Base-by-base conservation (phyloP, 2,797 vertebrate genomes). In the Acipenser oxyrinchus region DNA sequence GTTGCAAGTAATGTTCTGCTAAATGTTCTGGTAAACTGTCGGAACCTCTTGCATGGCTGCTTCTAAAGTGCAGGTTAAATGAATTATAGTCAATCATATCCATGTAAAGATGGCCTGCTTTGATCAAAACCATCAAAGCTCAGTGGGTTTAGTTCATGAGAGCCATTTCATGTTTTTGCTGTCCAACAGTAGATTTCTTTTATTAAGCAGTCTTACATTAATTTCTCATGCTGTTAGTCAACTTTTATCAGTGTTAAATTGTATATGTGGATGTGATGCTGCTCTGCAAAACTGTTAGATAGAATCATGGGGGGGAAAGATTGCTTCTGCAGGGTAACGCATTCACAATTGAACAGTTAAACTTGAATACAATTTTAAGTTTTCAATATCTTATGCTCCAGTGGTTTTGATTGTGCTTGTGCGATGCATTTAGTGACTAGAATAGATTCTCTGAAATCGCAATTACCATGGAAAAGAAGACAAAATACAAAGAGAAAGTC, bases 161-260 rank as follows among this genome's bases (percentile, higher is more conserved):
- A 37, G 37, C 37, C 37, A 37, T 37, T 37, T 37, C 5, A 37
- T 37, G 3, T 37, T 37, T 37, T 37, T 37, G 37, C 37, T 37
- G 5, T 37, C 37, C 37, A 4, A 37, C 37, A 37, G 37, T 37
- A 37, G 37, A 37, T 37, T 37, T 37, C 37, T 37, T 37, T 37
- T 37, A 37, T 18, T 18, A 37, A 37, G 37, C 5, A 37, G 37
- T 5, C 75, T 80, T 83, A 84, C 83, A 81, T 85, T 84, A 82
- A 86, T 86, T 84, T 83, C 78, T 86, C 82, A 83, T 86, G 82
- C 87, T 86, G 83, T 83, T 78, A 81, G 84, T 83, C 83, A 74
- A 77, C 77, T 79, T 79, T 81, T 73, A 87, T 88, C 79, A 85
- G 73, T 15, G 62, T 88, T 84, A 79, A 80, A 80, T 78, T 84